Evolutionary conservation across 2,113 vertebrate species (phyloP), one percentile per base, ranked within the genome.

Genomic region (Orcinus orca): DNA sequence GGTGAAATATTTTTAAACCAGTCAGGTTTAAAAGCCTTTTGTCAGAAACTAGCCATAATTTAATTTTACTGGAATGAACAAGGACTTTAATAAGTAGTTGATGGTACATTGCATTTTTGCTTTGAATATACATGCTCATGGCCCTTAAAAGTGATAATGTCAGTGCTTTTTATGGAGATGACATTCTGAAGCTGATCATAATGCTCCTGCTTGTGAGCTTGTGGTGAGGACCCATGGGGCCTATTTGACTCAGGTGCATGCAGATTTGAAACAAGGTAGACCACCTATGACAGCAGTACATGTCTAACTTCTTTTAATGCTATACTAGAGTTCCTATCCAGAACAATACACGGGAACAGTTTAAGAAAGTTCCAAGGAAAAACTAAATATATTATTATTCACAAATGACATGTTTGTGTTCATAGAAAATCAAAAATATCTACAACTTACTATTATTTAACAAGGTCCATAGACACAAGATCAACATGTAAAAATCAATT

Each of bases 1-100:
- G 18, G 76, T 91, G 15, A 79, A 82, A 44, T 88, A 67, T 71
- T 90, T 95, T 76, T 44, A 82, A 67, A 67, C 38, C 67, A 7
- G 55, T 58, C 3, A 67, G 41, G 10, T 86, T 44, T 60, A 95
- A 87, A 93, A 73, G 15, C 18, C 44, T 41, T 84, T 90, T 63
- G 18, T 83, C 55, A 88, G 18, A 88, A 88, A 60, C 8, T 79
- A 95, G 26, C 44, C 20, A 74, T 95, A 73, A 93, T 79, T 93
- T 71, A 93, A 36, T 67, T 93, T 83, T 18, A 50, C 29, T 26
- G 2, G 12, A 71, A 50, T 36, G 50, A 93, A 70, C 8, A 80
- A 50, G 58, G 17, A 55, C n/a, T 88, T 95, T 83, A 91, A 90
- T 84, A 87, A 93, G 21, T 47, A 90, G 13, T 80, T 88, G 88